Conservation (phyloP, 2,888 invertebrate genomes). For the Diarsia dahlii region DNA sequence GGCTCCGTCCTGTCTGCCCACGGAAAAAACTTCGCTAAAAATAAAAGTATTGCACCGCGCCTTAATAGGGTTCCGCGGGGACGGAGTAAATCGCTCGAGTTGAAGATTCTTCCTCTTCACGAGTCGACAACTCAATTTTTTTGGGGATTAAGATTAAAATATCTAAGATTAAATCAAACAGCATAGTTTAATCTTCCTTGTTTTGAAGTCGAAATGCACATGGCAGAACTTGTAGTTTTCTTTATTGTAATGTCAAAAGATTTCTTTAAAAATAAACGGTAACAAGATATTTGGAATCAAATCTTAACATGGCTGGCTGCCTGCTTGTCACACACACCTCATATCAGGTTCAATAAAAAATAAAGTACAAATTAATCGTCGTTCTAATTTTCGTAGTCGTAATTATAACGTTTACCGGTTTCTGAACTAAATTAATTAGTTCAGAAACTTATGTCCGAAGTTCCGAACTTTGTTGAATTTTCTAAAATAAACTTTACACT, state of each 20-base stretch:
- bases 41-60: slow-evolving; percentile 74
- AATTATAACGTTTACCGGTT: neutral
- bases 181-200: neutral
- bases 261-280: neutral
- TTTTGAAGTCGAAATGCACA: neutral
- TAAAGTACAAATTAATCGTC: neutral
- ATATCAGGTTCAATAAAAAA: neutral
- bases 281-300: neutral
- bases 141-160: too few relatives aligned
- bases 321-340: neutral
- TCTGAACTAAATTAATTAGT: neutral
- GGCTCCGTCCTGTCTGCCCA: slow-evolving; percentile 77
- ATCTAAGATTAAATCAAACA: too few relatives aligned
- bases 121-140: too few relatives aligned
- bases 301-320: neutral
- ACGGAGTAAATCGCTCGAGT: slow-evolving; percentile 5
- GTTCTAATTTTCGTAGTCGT: neutral
- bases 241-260: neutral
- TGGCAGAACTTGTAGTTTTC: neutral
- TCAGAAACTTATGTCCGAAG: neutral
- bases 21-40: slow-evolving; percentile 76
- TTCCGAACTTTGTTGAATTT: neutral
- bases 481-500: too few relatives aligned
- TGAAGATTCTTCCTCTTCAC: too few relatives aligned
- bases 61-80: slow-evolving; percentile 70